Base-by-base conservation (phyloP, 2,113 vertebrate genomes). In the Uropsilus gracilis region DNA sequence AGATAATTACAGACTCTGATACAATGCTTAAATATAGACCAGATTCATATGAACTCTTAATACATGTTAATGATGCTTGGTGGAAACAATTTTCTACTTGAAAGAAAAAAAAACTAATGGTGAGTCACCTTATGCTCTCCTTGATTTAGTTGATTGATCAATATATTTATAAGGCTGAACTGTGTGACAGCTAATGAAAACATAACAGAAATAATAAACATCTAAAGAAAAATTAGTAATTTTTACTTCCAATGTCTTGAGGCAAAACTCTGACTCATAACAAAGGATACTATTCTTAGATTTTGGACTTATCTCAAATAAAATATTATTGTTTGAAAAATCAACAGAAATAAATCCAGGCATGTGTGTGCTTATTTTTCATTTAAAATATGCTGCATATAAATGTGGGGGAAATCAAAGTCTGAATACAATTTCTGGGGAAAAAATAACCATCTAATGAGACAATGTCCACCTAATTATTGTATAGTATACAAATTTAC, bases 341-440 rank as follows among this genome's bases (percentile, higher is more conserved):
- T 83, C 1, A 86, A 55, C 20, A 10, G 30, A 91, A 86, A 37
- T 8, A 71, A 75, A 55, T 30, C 0, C 1, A 73, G 20, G 1
- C 12, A 17, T 46, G n/a, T n/a, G n/a, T n/a, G n/a, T n/a, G n/a
- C n/a, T 6, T 72, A 75, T 75, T 28, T 28, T 37, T 46, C 39
- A 75, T 68, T 53, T 48, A 89, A 13, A 2, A 48, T 8, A 50
- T 75, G 28, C 22, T 26, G 22, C 44, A 42, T 5, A 10, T 0
- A 83, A 53, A 91, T 5, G 8, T 84, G n/a, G n/a, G n/a, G n/a
- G n/a, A 88, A 86, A 90, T 44, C 9, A 64, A 76, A 91, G 82
- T 4, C 0, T 69, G 46, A 91, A 55, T 11, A 10, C 1, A 86
- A 94, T 18, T 50, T 82, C 44, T 87, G 68, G 83, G 68, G 46